Base-by-base conservation (phyloP, 2,113 vertebrate genomes). In the Chlorodrepanis virens region DNA sequence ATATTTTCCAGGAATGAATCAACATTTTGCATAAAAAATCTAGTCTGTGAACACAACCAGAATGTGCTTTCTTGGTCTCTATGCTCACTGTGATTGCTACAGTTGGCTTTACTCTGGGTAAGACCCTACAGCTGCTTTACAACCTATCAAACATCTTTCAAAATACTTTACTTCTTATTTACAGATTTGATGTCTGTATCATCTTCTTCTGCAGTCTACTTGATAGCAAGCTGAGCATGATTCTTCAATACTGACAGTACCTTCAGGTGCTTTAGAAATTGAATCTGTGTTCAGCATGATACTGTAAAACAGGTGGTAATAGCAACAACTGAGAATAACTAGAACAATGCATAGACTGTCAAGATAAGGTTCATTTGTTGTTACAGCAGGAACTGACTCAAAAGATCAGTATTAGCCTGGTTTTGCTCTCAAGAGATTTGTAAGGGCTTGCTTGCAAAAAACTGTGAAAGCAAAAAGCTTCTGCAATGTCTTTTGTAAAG, bases 201-300 rank as follows among this genome's bases (percentile, higher is more conserved):
- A 53, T 91, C 59, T 90, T 95, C 72, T 89, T 49, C 65, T 93
- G 70, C 49, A 61, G 74, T 63, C 64, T 96, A 67, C 45, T 91
- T 87, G 57, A 75, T 13, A 75, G 83, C 72, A 91, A 63, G 47
- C 87, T 96, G 83, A 94, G 22, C 50, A 54, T 59, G 52, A 52
- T 85, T 76, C 49, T 92, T 95, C 97, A 91, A 89, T 83, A 56
- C 50, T 90, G 61, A 77, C 78, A 97, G 33, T 95, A 83, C 47
- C 93, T 95, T 49, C 71, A 88, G 74, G 86, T 93, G 83, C 80
- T 96, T 97, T 78, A 86, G 85, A 97, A 97, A 97, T 40, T 88
- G 74, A 87, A 81, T 93, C 72, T 87, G 35, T 91, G 79, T 96
- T 96, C 96, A 93, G 83, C 52, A 64, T 11, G 70, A 68, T 77